phyloP scores from a whole-genome alignment of 92 coral and sea anemone species.

The Epizoanthus scotinus region DNA sequence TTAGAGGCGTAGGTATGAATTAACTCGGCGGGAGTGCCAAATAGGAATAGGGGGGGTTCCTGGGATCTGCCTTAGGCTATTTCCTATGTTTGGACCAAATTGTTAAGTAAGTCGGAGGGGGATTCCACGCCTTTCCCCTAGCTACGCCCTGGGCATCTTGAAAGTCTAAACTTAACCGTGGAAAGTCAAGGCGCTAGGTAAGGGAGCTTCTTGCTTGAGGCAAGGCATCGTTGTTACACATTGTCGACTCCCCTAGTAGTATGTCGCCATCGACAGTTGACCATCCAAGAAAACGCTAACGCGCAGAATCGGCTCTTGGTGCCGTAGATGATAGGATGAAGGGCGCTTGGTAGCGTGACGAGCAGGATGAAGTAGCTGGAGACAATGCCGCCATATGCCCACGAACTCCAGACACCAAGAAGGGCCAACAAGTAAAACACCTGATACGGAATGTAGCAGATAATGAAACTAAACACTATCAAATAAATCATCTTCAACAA shows the following conservation, averaged over 20 bases:
- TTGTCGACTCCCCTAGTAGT: not conserved
- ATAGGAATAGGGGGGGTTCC: no score
- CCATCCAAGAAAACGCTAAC: conserved; percentile 32
- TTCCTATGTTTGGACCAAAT: no score
- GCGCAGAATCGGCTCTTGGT: conserved; percentile 41
- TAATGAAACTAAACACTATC: conserved; percentile 32
- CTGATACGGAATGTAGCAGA: conserved; percentile 38
- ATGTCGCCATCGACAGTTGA: conserved; percentile 26
- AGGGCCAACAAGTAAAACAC: not conserved
- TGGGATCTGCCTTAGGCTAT: no score
- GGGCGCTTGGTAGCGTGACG: conserved; percentile 8
- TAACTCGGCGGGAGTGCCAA: no score
- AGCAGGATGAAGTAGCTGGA: conserved; percentile 9
- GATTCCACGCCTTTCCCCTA: no score
- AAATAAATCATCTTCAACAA: conserved; percentile 36
- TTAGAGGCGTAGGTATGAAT: no score
- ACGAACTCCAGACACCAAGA: not conserved
- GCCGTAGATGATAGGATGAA: conserved; percentile 38
- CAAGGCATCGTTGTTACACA: not conserved
- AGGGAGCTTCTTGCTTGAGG: no score
- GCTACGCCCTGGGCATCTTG: no score
- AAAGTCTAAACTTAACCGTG: no score
- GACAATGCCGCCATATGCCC: not conserved
- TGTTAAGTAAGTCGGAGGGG: no score
- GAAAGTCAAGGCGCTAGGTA: no score